A percentile compares a stretch with the other conserved stretches of the same genome.
phyloP scores from a whole-genome alignment of 2,888 invertebrate species.

The Drosophila hamatofila region DNA sequence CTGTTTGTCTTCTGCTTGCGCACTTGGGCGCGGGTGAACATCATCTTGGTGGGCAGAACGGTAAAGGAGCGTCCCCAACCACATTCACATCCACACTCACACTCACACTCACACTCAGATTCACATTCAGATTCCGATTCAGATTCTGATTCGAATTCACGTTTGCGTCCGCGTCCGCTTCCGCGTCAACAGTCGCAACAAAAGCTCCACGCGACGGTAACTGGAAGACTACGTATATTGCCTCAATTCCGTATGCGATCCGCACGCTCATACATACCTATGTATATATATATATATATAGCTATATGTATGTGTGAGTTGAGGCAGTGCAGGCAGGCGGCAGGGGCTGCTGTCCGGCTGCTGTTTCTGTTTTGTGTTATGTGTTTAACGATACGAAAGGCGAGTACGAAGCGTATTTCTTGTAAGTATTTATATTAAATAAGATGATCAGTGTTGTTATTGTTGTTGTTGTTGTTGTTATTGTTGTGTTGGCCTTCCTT shows the following conservation, averaged over 20 bases:
- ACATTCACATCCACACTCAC: neutral
- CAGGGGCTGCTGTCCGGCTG: constrained; percentile 15
- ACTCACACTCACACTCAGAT: neutral
- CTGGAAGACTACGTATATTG: constrained; percentile 22
- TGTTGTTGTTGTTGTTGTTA: constrained; percentile 22
- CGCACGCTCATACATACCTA: constrained; percentile 5
- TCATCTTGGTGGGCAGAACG: constrained; percentile 85
- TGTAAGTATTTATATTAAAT: constrained; percentile 68
- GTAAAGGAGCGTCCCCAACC: neutral
- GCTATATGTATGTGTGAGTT: neutral
- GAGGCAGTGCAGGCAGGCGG: neutral
- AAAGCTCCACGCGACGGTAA: constrained; percentile 34
- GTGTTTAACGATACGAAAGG: constrained; percentile 37
- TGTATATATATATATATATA: neutral
- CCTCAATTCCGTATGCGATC: constrained; percentile 20
- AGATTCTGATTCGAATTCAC: neutral
- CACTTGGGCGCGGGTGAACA: constrained; percentile 90
- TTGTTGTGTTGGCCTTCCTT: constrained; percentile 29
- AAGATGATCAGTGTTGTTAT: constrained; percentile 49
- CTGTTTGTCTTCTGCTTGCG: constrained; percentile 86
- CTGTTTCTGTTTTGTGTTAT: constrained; percentile 68
- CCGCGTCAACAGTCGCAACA: constrained; percentile 41
- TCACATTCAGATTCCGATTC: neutral
- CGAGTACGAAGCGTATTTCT: constrained; percentile 38
- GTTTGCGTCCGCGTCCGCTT: constrained; percentile 27